phyloP scores from a whole-genome alignment of 2,888 invertebrate genomes.

The Thecocarcelia acutangulata region DNA sequence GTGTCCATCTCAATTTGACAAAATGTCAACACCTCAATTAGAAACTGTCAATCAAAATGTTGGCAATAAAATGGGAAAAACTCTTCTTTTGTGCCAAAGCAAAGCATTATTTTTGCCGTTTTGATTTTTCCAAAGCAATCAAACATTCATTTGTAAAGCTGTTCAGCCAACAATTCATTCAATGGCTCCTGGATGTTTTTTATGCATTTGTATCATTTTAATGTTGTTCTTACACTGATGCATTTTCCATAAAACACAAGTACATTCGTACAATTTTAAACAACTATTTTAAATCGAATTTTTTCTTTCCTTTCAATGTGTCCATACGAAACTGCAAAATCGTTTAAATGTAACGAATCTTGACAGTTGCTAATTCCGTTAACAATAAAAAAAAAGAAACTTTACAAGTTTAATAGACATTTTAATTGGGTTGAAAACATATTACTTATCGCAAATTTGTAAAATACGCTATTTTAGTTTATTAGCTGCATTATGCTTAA shows the following conservation, averaged over 20 bases:
- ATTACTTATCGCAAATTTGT: no score
- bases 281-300: conserved; percentile 17
- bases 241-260: conserved; percentile 41
- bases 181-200: background rate
- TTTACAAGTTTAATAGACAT: background rate
- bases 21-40: conserved; percentile 70
- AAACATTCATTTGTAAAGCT: conserved; percentile 17
- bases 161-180: background rate
- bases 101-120: conserved; percentile 22
- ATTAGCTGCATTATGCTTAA: no score
- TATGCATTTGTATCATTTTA: conserved; percentile 10
- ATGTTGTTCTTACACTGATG: conserved; percentile 30
- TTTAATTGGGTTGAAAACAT: no score
- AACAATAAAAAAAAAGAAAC: no score
- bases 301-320: conserved; percentile 23
- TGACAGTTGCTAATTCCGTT: conserved; percentile 39
- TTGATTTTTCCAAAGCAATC: conserved; percentile 11
- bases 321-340: conserved; percentile 29
- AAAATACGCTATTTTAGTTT: no score
- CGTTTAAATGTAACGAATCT: conserved; percentile 38
- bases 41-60: conserved; percentile 67
- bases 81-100: conserved; percentile 23
- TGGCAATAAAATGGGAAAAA: conserved; percentile 46
- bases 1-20: conserved; percentile 67
- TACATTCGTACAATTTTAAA: conserved; percentile 58